Conservation (phyloP, 1,140 invertebrate species). For the Procambarus virginalis region DNA sequence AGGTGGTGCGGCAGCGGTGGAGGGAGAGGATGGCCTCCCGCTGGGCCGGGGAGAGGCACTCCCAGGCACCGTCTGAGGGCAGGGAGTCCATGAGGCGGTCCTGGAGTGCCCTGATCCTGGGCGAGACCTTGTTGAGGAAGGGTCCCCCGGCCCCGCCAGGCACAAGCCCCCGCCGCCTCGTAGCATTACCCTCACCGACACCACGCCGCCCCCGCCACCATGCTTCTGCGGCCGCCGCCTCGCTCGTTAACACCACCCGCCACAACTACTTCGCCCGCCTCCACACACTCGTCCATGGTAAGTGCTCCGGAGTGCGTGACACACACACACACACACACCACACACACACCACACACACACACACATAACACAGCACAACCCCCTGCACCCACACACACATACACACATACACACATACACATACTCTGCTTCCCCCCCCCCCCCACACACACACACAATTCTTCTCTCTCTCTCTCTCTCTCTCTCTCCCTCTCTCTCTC, state of each 20-base stretch:
- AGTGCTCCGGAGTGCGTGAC: too few species aligned
- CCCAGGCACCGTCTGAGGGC: conserved; percentile 68
- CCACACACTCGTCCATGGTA: neutral
- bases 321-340: too few species aligned
- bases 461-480: conserved; percentile 19
- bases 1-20: conserved; percentile 40
- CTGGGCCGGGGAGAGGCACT: conserved; percentile 68
- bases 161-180: conserved; percentile 56
- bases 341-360: too few species aligned
- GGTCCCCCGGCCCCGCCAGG: conserved; percentile 61
- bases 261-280: neutral
- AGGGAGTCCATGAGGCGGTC: conserved; percentile 66
- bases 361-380: too few species aligned
- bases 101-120: conserved; percentile 66
- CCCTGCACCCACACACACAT: too few species aligned
- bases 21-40: conserved; percentile 66
- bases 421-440: too few species aligned
- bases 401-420: too few species aligned
- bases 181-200: conserved; percentile 25
- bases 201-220: neutral
- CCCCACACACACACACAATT: too few species aligned
- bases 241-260: neutral
- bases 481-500: conserved; percentile 49
- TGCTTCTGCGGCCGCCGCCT: neutral
- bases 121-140: conserved; percentile 54